These are phyloP conservation scores for Biston betularia DNA, from an alignment of 2,888 invertebrate species.

Conservation along the genomic window DNA sequence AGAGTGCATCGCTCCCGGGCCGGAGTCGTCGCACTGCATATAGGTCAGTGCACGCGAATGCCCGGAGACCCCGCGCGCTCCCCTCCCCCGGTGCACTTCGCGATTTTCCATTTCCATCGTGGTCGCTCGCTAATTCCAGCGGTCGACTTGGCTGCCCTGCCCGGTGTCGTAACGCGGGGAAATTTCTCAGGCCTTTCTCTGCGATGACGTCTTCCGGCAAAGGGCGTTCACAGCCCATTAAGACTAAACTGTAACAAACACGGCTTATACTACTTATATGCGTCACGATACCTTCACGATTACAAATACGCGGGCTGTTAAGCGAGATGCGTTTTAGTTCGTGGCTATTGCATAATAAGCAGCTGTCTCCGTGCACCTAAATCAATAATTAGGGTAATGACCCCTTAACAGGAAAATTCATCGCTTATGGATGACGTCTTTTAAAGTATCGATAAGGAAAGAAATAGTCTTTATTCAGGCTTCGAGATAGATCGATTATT, in stretches of 20 bases:
- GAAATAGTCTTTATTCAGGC: neutral
- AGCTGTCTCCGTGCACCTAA: conserved; percentile 28
- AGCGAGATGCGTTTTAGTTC: conserved; percentile 31
- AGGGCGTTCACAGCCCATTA: conserved; percentile 61
- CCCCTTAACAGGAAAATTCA: conserved; percentile 29
- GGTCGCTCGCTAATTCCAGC: conserved; percentile 75
- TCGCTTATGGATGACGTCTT: conserved; percentile 2
- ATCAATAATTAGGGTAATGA: conserved; percentile 31
- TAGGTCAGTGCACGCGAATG: conserved; percentile 86
- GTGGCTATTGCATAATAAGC: conserved; percentile 30
- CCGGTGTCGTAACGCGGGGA: conserved; percentile 72
- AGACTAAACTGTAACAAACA: conserved; percentile 56
- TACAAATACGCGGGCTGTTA: conserved; percentile 23
- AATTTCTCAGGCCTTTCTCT: conserved; percentile 76
- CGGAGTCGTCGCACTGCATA: conserved; percentile 86
- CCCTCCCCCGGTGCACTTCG: conserved; percentile 70
- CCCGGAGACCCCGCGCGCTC: conserved; percentile 64
- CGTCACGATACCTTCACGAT: conserved; percentile 34
- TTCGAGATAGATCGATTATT: neutral
- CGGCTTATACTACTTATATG: conserved; percentile 36
- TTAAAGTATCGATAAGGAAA: neutral
- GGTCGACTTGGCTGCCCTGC: conserved; percentile 57
- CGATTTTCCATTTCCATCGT: conserved; percentile 83
- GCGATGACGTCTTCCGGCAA: conserved; percentile 65
- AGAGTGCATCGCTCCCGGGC: conserved; percentile 86